These are phyloP conservation scores for Anseranas semipalmata DNA, from an alignment of 2,113 vertebrate genomes.

Conservation along the genomic window DNA sequence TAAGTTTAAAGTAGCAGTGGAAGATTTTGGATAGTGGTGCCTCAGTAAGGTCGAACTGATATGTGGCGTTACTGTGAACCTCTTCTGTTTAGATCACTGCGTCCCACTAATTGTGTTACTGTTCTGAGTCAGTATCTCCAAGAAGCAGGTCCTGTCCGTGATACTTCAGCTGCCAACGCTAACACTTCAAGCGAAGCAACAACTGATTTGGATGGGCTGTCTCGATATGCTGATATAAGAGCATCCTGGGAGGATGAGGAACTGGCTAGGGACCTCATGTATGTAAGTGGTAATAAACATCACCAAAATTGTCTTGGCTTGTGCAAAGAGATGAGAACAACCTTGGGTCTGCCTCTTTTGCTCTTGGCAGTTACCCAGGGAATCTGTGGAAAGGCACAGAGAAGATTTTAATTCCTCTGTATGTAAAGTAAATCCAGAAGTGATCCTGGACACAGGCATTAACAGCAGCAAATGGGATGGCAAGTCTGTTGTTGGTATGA, in stretches of 20 bases:
- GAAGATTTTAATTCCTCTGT: neutral
- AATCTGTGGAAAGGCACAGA: conserved; percentile 23
- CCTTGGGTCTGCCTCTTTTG: neutral
- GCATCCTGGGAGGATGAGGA: conserved; percentile 4
- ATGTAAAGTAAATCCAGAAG: conserved; percentile 9
- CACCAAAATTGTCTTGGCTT: conserved; percentile 21
- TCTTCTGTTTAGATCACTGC: neutral
- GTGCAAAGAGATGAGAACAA: conserved; percentile 21
- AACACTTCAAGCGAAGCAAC: neutral
- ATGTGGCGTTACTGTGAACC: neutral
- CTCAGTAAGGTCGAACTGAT: neutral
- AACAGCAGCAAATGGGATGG: conserved; percentile 2
- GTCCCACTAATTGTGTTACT: neutral
- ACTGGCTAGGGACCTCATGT: neutral
- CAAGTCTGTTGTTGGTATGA: neutral
- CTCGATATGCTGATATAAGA: neutral
- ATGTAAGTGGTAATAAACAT: neutral
- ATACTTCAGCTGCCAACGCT: neutral
- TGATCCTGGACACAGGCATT: neutral
- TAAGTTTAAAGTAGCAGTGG: neutral
- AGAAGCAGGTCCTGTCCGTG: neutral
- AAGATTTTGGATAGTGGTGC: neutral
- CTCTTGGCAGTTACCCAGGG: conserved; percentile 19
- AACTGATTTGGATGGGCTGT: neutral
- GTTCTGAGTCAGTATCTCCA: neutral